A percentile compares a stretch with the other conserved stretches of the same genome.
Evolutionary conservation across 2,113 vertebrate species (phyloP).

Genomic region (Excalfactoria chinensis): DNA sequence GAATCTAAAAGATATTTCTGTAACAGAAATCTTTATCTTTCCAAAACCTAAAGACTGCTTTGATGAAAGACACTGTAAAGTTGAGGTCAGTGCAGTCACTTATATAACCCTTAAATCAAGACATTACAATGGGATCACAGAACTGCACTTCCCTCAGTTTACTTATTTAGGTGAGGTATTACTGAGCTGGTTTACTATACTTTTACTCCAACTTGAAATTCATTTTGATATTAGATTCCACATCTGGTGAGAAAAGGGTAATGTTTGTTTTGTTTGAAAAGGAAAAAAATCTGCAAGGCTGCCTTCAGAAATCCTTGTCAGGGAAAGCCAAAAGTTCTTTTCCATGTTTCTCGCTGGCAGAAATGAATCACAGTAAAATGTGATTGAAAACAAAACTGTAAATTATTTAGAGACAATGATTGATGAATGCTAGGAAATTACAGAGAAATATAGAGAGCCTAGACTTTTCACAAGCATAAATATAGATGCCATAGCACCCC

Average conservation of each 20-base stretch:
- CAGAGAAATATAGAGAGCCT: not conserved
- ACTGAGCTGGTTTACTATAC: not conserved
- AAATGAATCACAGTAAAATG: not conserved
- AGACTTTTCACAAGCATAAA: not conserved
- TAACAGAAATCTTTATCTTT: constrained; percentile 15
- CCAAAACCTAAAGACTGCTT: not conserved
- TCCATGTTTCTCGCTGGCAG: not conserved
- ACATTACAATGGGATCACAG: not conserved
- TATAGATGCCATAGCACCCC: not conserved
- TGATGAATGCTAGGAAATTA: not conserved
- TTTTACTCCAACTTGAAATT: not conserved
- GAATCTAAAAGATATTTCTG: not conserved
- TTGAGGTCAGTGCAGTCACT: not conserved
- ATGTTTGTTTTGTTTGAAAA: not conserved
- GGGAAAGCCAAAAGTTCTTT: not conserved
- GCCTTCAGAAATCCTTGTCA: not conserved
- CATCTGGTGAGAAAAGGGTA: not conserved
- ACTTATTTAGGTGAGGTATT: not conserved
- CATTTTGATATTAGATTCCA: not conserved
- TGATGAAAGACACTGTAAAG: not conserved
- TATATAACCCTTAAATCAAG: not conserved
- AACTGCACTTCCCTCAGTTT: not conserved
- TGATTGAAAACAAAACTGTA: not conserved
- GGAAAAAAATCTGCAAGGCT: not conserved
- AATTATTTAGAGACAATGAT: not conserved